Evolutionary conservation across 2,797 vertebrate species (phyloP).

Genomic region (Orientallactaga sibirica): DNA sequence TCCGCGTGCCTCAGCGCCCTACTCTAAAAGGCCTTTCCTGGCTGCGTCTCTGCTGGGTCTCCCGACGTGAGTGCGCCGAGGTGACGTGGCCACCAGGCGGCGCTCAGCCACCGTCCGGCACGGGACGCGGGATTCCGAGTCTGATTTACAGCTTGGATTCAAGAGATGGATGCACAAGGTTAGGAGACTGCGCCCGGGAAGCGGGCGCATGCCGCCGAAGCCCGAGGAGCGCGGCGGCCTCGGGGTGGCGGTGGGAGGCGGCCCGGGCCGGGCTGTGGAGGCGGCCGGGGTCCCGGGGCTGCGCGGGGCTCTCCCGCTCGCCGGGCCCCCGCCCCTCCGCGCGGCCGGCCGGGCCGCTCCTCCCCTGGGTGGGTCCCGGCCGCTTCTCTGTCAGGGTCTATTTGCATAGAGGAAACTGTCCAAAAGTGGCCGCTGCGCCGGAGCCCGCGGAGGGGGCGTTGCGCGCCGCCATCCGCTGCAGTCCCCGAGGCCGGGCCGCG

Average conservation of each 20-base stretch:
- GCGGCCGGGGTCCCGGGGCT: not conserved
- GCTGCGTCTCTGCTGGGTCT: not conserved
- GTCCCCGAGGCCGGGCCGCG: conserved; percentile 66
- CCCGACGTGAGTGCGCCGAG: not conserved
- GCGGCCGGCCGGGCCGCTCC: conserved; percentile 59
- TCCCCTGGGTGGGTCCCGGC: conserved; percentile 79
- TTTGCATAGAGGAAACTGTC: conserved; percentile 86
- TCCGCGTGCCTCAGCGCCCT: no score
- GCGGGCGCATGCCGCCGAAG: not conserved
- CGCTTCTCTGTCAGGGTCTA: conserved; percentile 79
- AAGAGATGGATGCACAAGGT: conserved; percentile 41
- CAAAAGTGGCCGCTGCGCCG: conserved; percentile 64
- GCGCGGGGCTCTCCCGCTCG: not conserved
- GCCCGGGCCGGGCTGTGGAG: no score
- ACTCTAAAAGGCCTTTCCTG: not conserved
- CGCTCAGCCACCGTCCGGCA: conserved; percentile 58
- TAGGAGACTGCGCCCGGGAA: not conserved
- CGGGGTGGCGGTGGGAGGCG: not conserved
- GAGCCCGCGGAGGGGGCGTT: conserved; percentile 59
- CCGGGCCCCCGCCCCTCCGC: conserved; percentile 38
- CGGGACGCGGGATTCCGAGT: not conserved
- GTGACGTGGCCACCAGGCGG: conserved; percentile 57
- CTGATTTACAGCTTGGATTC: not conserved
- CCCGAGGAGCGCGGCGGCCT: no score
- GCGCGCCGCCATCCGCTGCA: conserved; percentile 25